Conservation (phyloP, 2,888 invertebrate species). For the Pollenia angustigena region DNA sequence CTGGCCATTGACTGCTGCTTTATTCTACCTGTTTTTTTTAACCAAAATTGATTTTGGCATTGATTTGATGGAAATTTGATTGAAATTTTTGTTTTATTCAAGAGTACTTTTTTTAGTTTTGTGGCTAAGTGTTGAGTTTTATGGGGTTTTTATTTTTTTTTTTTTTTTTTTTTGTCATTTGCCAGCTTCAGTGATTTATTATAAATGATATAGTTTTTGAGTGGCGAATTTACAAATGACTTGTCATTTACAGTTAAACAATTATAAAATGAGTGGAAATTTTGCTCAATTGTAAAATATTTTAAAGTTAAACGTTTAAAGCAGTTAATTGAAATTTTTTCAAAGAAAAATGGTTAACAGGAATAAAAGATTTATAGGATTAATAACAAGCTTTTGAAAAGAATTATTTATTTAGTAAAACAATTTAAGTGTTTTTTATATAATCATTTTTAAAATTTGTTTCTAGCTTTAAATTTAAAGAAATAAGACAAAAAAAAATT, state of each 20-base stretch:
- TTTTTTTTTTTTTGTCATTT: neutral
- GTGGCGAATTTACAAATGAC: slow-evolving; percentile 21
- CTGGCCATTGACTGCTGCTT: neutral
- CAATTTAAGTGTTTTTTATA: neutral
- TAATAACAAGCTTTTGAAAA: too few relatives aligned
- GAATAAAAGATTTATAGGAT: too few relatives aligned
- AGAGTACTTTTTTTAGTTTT: slow-evolving; percentile 5
- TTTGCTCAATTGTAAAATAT: slow-evolving; percentile 1
- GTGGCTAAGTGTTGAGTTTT: slow-evolving; percentile 38
- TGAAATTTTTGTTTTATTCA: slow-evolving; percentile 72
- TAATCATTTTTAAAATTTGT: neutral
- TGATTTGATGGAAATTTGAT: slow-evolving; percentile 76
- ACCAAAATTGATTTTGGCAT: slow-evolving; percentile 76
- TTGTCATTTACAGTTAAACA: slow-evolving; percentile 61
- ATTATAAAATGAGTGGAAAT: slow-evolving; percentile 23
- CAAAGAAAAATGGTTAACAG: too few relatives aligned
- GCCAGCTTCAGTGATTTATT: slow-evolving; percentile 57
- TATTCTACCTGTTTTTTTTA: slow-evolving; percentile 23
- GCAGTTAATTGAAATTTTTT: neutral
- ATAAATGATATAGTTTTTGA: slow-evolving; percentile 55
- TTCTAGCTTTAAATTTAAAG: neutral
- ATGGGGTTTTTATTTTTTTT: slow-evolving; percentile 12
- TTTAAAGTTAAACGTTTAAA: neutral
- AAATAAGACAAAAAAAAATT: neutral
- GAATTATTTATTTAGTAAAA: too few relatives aligned